Conservation (phyloP, 37 sponge, comb jelly and placozoan species). For the Cliona cf. orientalis region DNA sequence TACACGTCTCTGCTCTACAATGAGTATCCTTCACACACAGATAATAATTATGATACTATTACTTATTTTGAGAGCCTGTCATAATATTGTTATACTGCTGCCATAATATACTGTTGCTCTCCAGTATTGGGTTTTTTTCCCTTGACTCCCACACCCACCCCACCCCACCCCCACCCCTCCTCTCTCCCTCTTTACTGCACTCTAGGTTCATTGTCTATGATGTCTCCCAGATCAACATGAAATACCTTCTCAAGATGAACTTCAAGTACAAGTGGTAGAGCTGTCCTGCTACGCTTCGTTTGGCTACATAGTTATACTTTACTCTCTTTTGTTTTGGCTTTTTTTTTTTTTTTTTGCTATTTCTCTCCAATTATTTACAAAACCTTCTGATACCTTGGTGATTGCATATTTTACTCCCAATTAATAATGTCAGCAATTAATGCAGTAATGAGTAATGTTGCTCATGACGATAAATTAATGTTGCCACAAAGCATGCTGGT, state of each 20-base stretch:
- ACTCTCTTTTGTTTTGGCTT: too few relatives aligned
- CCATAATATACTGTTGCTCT: not conserved
- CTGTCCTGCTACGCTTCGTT: not conserved
- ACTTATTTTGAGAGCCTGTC: too few relatives aligned
- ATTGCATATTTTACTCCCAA: too few relatives aligned
- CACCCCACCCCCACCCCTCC: not conserved
- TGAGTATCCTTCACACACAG: conserved; percentile 81
- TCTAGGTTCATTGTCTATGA: conserved; percentile 97
- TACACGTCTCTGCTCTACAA: conserved; percentile 92
- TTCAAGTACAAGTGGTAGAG: conserved; percentile 81
- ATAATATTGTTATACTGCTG: too few relatives aligned
- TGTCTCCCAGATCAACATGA: conserved; percentile 92
- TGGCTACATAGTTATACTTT: too few relatives aligned
- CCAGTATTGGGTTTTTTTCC: not conserved
- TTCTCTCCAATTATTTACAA: too few relatives aligned
- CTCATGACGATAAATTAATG: too few relatives aligned
- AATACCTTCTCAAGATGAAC: conserved; percentile 88
- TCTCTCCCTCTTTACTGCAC: not conserved
- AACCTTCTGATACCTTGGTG: too few relatives aligned
- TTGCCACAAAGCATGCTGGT: too few relatives aligned
- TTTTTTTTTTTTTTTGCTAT: too few relatives aligned
- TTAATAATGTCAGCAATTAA: too few relatives aligned
- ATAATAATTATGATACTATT: not conserved
- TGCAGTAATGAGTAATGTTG: too few relatives aligned
- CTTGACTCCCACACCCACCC: not conserved